Percentiles rank a stretch among this genome's conserved stretches.
phyloP scores from a whole-genome alignment of 1,140 invertebrate species.

The Argopecten irradians region DNA sequence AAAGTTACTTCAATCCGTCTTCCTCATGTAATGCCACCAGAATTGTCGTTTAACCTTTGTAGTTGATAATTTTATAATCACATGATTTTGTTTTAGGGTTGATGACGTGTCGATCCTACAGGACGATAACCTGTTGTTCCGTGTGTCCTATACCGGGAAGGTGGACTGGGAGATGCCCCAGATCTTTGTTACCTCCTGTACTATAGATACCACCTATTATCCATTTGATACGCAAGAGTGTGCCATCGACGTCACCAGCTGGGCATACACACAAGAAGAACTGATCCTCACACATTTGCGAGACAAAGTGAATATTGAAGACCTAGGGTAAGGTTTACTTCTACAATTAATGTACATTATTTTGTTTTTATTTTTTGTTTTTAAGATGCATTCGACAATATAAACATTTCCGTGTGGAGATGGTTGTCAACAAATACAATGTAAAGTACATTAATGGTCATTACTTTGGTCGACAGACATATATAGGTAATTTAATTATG shows the following conservation, averaged over 20 bases:
- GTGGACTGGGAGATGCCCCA: slow-evolving; percentile 96
- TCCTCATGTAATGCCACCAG: no score
- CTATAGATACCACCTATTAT: slow-evolving; percentile 82
- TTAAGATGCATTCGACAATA: no score
- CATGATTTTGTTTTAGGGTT: not conserved
- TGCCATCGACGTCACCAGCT: slow-evolving; percentile 97
- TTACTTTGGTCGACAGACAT: no score
- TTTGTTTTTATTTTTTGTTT: no score
- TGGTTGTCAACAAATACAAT: no score
- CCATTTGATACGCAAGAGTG: slow-evolving; percentile 95
- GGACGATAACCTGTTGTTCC: slow-evolving; percentile 25
- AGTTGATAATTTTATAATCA: no score
- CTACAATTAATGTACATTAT: no score
- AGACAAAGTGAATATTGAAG: slow-evolving; percentile 28
- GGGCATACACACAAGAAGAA: slow-evolving; percentile 85
- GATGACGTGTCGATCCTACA: slow-evolving; percentile 37
- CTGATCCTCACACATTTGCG: not conserved
- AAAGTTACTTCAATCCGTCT: no score
- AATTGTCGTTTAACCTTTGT: no score
- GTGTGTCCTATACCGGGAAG: slow-evolving; percentile 84
- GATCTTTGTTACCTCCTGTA: slow-evolving; percentile 96
- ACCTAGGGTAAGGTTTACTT: slow-evolving; percentile 32
- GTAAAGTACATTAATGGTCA: no score
- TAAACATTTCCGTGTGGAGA: no score
- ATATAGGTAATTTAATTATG: no score